A percentile compares a stretch with the other conserved stretches of the same genome.
These are phyloP conservation scores for Chaetops frenatus DNA, from an alignment of 2,113 vertebrate species.

Conservation along the genomic window DNA sequence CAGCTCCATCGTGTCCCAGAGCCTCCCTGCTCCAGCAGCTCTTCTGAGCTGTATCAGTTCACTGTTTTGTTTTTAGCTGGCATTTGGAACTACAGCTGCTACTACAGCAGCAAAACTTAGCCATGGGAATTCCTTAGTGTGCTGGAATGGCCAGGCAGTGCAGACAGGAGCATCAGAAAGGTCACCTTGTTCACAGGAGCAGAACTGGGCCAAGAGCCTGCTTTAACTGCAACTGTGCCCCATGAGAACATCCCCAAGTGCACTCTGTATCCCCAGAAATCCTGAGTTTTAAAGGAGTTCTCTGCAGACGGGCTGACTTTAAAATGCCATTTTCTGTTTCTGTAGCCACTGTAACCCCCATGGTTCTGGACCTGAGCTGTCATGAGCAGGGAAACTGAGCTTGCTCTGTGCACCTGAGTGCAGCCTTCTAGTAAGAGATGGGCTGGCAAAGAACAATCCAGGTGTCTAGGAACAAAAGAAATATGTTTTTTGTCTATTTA, in stretches of 20 bases:
- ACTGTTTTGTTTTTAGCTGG: not conserved
- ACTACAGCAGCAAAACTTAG: not conserved
- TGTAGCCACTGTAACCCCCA: not conserved
- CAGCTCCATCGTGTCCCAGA: not conserved
- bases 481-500: accelerated
- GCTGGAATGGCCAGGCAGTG: not conserved
- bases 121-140: not conserved
- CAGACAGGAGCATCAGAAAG: not conserved
- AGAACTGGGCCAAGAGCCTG: not conserved
- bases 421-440: not conserved
- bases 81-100: not conserved
- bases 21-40: not conserved
- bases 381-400: not conserved
- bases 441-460: not conserved
- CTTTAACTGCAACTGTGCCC: not conserved
- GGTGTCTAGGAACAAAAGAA: not conserved
- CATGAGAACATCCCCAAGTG: accelerated
- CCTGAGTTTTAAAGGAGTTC: not conserved
- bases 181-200: not conserved
- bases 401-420: not conserved
- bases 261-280: not conserved
- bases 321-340: not conserved
- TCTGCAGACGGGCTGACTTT: not conserved
- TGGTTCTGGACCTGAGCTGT: not conserved
- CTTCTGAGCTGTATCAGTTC: not conserved